Base-by-base conservation (phyloP, 2,888 invertebrate species). In the Saturnia japonica region DNA sequence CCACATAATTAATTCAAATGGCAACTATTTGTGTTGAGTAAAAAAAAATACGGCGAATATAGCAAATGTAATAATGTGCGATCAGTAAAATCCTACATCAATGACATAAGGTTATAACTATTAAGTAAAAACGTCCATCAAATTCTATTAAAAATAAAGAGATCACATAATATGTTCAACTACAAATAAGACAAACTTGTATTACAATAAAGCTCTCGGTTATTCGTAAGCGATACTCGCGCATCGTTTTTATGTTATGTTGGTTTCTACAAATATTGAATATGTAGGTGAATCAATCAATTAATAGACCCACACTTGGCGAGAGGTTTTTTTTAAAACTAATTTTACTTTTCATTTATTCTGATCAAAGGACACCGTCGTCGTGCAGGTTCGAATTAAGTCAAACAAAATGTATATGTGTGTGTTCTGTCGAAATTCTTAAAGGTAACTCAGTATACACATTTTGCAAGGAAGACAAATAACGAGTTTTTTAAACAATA, bases 111-210 rank as follows among this genome's bases (percentile, higher is more conserved):
- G 88, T 88, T 91, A 92, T 86, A 87, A 84, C 90, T 93, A 93
- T 91, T 92, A 93, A 93, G 93, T 93, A 93, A 93, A 91, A 92
- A 92, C 89, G 91, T 91, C 91, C 92, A 91, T 91, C 91, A 91
- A 92, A 91, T 89, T 89, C 85, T 89, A 91, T 90, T 93, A 92
- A 80, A 91, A 92, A 90, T 88, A 92, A 91, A 91, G 93, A 94
- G 93, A 94, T 94, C 93, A 93, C 88, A 83, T 86, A 54, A 54
- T 54, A 88, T 88, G 87, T 90, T 88, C 88, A 87, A 87, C 85
- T 87, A 91, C 89, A 89, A 91, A 88, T 89, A 91, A 90, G 88
- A 89, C 89, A 91, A 90, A 89, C 85, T 86, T 86, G 90, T 90
- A 88, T 84, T 89, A 89, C 85, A 85, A 88, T 91, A 92, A 92